Evolutionary conservation across 1,140 invertebrate genomes (phyloP).

Genomic region (Drosophila equinoxialis): DNA sequence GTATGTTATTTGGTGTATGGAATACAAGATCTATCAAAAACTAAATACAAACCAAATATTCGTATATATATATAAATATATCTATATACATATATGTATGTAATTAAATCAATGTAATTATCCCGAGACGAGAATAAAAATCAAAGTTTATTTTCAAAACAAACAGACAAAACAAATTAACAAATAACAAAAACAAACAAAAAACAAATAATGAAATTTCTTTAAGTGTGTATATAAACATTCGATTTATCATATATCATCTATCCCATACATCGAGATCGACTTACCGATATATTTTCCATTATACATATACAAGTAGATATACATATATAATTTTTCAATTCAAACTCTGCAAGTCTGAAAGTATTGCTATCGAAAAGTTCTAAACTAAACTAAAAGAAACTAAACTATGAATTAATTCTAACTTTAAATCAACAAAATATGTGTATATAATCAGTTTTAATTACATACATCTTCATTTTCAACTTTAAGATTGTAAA

Average conservation of each 20-base stretch:
- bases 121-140: constrained; percentile 36
- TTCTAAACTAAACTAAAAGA: constrained; percentile 58
- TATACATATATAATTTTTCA: constrained; percentile 25
- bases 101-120: not conserved
- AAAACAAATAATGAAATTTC: not conserved
- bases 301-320: constrained; percentile 5
- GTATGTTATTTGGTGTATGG: not conserved
- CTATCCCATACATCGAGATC: constrained; percentile 5
- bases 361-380: constrained; percentile 78
- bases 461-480: not conserved
- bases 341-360: constrained; percentile 60
- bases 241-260: constrained; percentile 1
- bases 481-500: constrained; percentile 7
- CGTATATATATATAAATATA: constrained; percentile 16
- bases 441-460: constrained; percentile 16
- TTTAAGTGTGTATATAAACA: constrained; percentile 1
- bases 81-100: constrained; percentile 7
- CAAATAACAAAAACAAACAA: not conserved
- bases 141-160: constrained; percentile 36
- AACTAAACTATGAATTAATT: constrained; percentile 1
- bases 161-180: not conserved
- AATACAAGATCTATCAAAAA: not conserved
- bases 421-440: constrained; percentile 8
- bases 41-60: constrained; percentile 12
- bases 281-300: constrained; percentile 1